A percentile compares a stretch with the other conserved stretches of the same genome.
Evolutionary conservation across 2,113 vertebrate species (phyloP).

Genomic region (Tupaia tana): DNA sequence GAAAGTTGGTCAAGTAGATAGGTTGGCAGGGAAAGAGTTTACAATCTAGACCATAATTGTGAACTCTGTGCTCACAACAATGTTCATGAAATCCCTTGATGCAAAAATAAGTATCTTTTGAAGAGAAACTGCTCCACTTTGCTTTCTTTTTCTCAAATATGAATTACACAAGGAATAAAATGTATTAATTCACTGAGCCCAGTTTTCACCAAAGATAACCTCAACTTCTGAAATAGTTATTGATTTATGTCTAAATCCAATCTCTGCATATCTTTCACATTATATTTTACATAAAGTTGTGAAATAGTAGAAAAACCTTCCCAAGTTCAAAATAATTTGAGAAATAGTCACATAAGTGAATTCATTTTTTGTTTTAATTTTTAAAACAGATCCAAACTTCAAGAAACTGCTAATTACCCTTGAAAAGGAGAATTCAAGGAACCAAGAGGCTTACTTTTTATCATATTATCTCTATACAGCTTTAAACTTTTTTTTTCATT

Average conservation of each 20-base stretch:
- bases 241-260: constrained; percentile 40
- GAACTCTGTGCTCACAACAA: neutral
- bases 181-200: neutral
- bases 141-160: neutral
- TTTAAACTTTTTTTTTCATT: neutral
- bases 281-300: constrained; percentile 50
- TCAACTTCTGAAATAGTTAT: neutral
- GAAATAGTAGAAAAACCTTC: constrained; percentile 72
- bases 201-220: constrained; percentile 43
- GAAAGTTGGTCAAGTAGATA: neutral
- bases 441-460: neutral
- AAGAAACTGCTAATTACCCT: neutral
- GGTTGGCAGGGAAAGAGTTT: neutral
- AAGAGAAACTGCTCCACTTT: constrained; percentile 22
- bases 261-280: constrained; percentile 36
- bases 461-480: neutral
- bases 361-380: constrained; percentile 78
- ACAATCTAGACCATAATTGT: constrained; percentile 37
- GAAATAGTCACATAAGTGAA: constrained; percentile 56
- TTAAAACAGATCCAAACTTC: constrained; percentile 69
- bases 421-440: neutral
- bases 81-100: constrained; percentile 28
- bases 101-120: constrained; percentile 52
- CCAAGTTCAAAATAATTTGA: constrained; percentile 65
- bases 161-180: constrained; percentile 39